Percentiles rank a stretch among this genome's conserved stretches.
Conservation (phyloP, 1,140 invertebrate genomes). For the Lordiphosa mommai region DNA sequence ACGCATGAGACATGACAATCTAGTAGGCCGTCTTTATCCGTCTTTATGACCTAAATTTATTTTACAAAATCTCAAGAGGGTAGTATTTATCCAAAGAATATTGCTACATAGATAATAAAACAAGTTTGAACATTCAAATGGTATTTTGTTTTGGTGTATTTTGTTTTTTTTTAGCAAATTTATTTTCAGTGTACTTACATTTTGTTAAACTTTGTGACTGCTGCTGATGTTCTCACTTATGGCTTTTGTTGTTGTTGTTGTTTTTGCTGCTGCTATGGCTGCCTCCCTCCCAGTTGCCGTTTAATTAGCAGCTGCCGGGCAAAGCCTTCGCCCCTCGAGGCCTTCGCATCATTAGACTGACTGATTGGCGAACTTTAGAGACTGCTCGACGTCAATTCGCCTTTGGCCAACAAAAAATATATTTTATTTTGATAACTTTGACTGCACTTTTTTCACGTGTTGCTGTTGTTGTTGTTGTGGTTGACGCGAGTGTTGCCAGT, state of each 20-base stretch:
- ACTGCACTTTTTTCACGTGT: conserved; percentile 46
- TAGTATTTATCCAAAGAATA: too few species aligned
- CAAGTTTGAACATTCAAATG: too few species aligned
- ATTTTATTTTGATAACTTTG: conserved; percentile 39
- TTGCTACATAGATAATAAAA: too few species aligned
- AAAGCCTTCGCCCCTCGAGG: conserved; percentile 24
- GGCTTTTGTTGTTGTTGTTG: conserved; percentile 21
- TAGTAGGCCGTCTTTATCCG: too few species aligned
- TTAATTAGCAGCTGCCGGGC: conserved; percentile 69
- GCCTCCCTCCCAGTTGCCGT: conserved; percentile 7
- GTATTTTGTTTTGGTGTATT: too few species aligned
- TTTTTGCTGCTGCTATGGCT: conserved; percentile 18
- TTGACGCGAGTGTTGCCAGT: conserved; percentile 52
- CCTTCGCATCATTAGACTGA: conserved; percentile 50
- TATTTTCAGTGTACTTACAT: conserved; percentile 33
- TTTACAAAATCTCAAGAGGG: too few species aligned
- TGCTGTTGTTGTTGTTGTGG: conserved; percentile 32
- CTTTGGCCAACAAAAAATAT: conserved; percentile 29
- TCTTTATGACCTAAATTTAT: too few species aligned
- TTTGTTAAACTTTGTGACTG: conserved; percentile 21
- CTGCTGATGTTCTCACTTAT: conserved; percentile 11
- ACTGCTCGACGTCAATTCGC: conserved; percentile 32
- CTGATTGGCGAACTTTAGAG: conserved; percentile 49
- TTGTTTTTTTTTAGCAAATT: background rate
- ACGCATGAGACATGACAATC: too few species aligned